These are phyloP conservation scores for Oasisia sp. DNA, from an alignment of 2,888 invertebrate species.

Conservation along the genomic window DNA sequence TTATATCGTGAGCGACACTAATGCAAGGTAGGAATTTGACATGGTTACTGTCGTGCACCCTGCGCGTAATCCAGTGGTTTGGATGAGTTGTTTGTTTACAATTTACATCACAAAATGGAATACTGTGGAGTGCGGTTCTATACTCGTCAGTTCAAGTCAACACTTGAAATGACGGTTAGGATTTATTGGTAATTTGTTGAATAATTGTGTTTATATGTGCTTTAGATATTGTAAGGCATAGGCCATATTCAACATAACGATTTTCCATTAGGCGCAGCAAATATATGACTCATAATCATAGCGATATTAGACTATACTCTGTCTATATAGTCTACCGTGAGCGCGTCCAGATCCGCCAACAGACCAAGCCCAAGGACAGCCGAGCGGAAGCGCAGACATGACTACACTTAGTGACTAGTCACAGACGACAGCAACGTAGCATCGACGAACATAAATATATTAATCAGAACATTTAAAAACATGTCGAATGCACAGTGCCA, in stretches of 20 bases:
- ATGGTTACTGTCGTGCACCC: not conserved
- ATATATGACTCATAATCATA: not conserved
- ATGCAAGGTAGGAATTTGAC: not conserved
- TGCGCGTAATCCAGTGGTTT: not conserved
- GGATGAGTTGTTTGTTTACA: not conserved
- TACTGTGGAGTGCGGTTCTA: not conserved
- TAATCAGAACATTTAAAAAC: not conserved
- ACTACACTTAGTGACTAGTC: not conserved
- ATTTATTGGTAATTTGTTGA: not conserved
- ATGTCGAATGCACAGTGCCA: not conserved
- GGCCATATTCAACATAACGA: not conserved
- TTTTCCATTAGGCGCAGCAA: not conserved
- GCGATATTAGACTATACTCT: not conserved
- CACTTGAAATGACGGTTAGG: not conserved
- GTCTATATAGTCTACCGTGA: too few relatives aligned
- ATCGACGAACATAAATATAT: not conserved
- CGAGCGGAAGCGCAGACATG: not conserved
- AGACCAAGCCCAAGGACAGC: not conserved
- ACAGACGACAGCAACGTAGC: not conserved
- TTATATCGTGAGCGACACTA: not conserved
- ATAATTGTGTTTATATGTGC: not conserved
- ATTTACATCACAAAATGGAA: too few relatives aligned
- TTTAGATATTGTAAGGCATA: not conserved
- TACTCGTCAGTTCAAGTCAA: not conserved
- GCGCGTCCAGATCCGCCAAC: not conserved